Evolutionary conservation across 2,797 vertebrate genomes (phyloP), one percentile per base, ranked within the genome.

Genomic region (Scleropages formosus): DNA sequence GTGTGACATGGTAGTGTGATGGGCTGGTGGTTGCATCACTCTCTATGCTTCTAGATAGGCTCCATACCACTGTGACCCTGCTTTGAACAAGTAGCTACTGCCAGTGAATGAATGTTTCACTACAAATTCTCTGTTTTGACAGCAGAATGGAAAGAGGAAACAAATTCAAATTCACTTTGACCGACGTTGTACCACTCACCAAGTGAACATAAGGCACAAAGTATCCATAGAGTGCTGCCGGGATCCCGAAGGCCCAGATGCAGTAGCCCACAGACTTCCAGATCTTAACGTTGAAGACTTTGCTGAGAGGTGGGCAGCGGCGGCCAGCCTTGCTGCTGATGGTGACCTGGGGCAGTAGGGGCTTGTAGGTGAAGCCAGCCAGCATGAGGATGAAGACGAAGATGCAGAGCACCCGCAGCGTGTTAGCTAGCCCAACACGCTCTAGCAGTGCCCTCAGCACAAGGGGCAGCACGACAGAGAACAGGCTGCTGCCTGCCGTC

Each of bases 161-260:
- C 18, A 58, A 58, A 8, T 58, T 12, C 53, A n/a, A 58, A n/a
- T n/a, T n/a, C 12, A 6, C 12, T 58, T 58, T 3, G 53, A 58
- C 0, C 4, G 24, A 27, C 39, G 26, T 39, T 61, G 60, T 0
- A 51, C 24, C 31, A 92, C 95, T 96, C 85, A 98, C 97, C 94
- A 98, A 89, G 83, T 98, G 96, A 84, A 98, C 95, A 0, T 99
- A 98, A 85, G 97, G 97, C 88, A 99, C 96, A 76, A 95, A 98
- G 84, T 98, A 99, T 72, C 97, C 97, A 46, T 98, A 98, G 31
- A 98, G 95, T 0, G 96, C 96, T 1, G 93, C 89, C 0, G 96
- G 96, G 74, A 99, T 94, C 7, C 97, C 97, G 1, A 95, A 89
- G 9, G 95, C 95, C 97, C 97, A 99, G 77, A 98, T 95, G 13